Base-by-base conservation (phyloP, 1,140 invertebrate species). In the Drosophila fuyamai region DNA sequence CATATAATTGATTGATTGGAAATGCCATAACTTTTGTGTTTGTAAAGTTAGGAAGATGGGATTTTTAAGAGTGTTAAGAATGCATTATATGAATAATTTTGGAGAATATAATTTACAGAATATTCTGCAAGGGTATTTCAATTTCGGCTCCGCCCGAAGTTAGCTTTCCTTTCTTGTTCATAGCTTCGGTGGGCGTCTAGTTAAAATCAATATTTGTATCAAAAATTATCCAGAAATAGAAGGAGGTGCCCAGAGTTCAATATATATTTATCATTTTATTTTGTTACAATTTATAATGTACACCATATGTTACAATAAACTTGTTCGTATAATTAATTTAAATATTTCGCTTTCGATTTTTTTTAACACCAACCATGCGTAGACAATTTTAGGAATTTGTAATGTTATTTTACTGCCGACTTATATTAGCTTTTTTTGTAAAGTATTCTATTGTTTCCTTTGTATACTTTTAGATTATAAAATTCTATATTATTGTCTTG, bases 281-380 rank as follows among this genome's bases (percentile, higher is more conserved):
- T 70, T 70, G 29, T 70, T 54, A 68, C 14, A 55, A 47, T 66
- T 59, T 62, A 47, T 47, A 77, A 74, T 81, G 48, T 82, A 76
- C 58, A 48, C 13, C 47, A 58, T 68, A 54, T 74, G 59, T 57
- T 80, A 80, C 79, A 81, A 84, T 84, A 61, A 71, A 63, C 51
- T 67, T 59, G 40, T 58, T 44, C 61, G 47, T 51, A 70, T 61
- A 61, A 43, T 48, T 61, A 50, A 29, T 44, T 44, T 23, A 46
- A 43, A 41, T 48, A 55, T 9, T 23, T 50, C 59, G 18, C 54
- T 61, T 79, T 66, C 47, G 12, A 62, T 51, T 62, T 71, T 14
- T 14, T 41, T 67, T 76, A 83, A 76, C 81, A 67, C 51, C 76
- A 83, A 83, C 81, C 81, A 83, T 83, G 81, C 81, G 81, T 83